Percentiles rank a stretch among this genome's conserved stretches.
These are phyloP conservation scores for Lasioglossum lativentre DNA, from an alignment of 2,888 invertebrate genomes.

Conservation along the genomic window DNA sequence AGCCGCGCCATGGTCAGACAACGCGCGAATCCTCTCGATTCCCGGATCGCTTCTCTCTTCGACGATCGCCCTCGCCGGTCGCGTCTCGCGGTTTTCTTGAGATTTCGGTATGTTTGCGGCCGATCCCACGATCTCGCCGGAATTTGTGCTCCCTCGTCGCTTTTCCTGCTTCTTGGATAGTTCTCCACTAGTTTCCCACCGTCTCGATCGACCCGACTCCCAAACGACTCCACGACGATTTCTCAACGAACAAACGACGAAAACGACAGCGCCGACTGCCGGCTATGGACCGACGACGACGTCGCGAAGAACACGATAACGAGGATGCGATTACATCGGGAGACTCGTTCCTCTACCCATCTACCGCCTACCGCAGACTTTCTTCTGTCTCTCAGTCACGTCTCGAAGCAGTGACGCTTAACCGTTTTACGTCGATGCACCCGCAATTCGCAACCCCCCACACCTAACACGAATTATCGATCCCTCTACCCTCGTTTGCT, in stretches of 20 bases:
- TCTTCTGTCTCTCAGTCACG: constrained; percentile 19
- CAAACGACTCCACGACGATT: constrained; percentile 17
- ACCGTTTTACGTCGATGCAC: constrained; percentile 21
- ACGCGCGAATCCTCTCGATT: constrained; percentile 28
- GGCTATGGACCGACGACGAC: constrained; percentile 5
- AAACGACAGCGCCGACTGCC: constrained; percentile 13
- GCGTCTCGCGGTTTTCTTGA: not conserved
- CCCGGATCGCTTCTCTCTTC: constrained; percentile 10
- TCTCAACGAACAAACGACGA: constrained; percentile 5
- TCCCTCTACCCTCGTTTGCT: not conserved
- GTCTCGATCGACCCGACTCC: not conserved
- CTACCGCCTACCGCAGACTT: not conserved
- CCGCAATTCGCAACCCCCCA: constrained; percentile 12
- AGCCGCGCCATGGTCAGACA: not conserved
- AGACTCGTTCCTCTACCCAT: constrained; percentile 21
- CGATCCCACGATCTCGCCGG: not conserved
- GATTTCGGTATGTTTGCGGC: not conserved
- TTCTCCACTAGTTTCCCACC: not conserved
- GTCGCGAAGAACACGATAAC: constrained; percentile 19
- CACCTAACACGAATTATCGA: not conserved
- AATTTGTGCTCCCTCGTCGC: not conserved
- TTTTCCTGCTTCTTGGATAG: not conserved
- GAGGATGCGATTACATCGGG: constrained; percentile 32
- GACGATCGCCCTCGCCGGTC: not conserved
- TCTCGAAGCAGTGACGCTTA: constrained; percentile 10